Base-by-base conservation (phyloP, 2,113 vertebrate species). In the Erythrolamprus reginae region DNA sequence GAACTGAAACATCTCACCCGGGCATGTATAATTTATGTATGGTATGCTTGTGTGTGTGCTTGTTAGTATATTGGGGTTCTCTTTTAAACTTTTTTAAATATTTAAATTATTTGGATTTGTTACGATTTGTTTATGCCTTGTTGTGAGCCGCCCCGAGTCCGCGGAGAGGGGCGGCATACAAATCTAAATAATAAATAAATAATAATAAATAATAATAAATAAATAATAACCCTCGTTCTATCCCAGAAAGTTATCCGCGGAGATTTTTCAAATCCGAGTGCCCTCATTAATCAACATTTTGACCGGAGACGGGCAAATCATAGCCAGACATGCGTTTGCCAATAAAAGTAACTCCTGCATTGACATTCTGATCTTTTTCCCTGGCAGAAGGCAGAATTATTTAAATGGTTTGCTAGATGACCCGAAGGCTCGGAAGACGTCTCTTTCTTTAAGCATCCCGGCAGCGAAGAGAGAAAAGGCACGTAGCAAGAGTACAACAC, bases 221-320 rank as follows among this genome's bases (percentile, higher is more conserved):
- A n/a, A n/a, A n/a, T n/a, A n/a, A n/a, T n/a, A 0, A 91, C 92
- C 83, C 86, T 94, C 52, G 19, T 24, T 7, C 2, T 45, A 3
- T 0, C 47, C 26, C 8, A 3, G 10, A 23, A 48, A 42, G 88
- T 7, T 0, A 38, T 58, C 7, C 61, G 1, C 87, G 92, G 91
- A 24, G 87, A 9, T 61, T 90, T 92, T 92, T 89, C n/a, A n/a
- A 86, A 93, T 92, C 88, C 87, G 91, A 93, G 92, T 0, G 70
- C 77, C 48, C 86, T 89, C 89, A 89, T 83, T 90, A 87, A 88
- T 84, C 84, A 86, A 94, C 89, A 88, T 88, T 48, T 58, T 58
- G 55, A 58, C 55, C 55, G 10, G 55, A 58, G 21, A 2, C 47
- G 6, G 50, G 50, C 47, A 47, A 47, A 0, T 7, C 28, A 50